A percentile compares a stretch with the other conserved stretches of the same genome.
Conservation (phyloP, 2,888 invertebrate genomes). For the Tigriopus californicus region DNA sequence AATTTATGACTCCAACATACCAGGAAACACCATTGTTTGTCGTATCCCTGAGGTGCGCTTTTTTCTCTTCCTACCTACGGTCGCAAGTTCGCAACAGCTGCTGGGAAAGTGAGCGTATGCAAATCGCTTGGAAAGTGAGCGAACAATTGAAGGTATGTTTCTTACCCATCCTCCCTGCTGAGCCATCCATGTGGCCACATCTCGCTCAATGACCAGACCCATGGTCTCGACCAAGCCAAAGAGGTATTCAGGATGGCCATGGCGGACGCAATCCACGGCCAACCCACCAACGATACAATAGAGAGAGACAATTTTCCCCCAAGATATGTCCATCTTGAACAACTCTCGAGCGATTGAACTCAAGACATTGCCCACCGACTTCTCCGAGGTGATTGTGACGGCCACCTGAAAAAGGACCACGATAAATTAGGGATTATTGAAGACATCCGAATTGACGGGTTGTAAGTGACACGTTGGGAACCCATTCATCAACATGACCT, state of each 20-base stretch:
- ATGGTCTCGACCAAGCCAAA: conserved; percentile 56
- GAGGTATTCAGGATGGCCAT: conserved; percentile 48
- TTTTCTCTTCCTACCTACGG: no score
- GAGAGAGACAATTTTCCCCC: conserved; percentile 44
- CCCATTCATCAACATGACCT: no score
- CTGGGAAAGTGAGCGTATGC: no score
- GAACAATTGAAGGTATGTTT: background rate
- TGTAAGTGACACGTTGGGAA: background rate
- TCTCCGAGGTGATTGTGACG: conserved; percentile 11
- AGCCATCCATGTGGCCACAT: conserved; percentile 55
- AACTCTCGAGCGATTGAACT: conserved; percentile 50
- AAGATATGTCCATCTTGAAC: conserved; percentile 33
- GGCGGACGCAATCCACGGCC: conserved; percentile 54
- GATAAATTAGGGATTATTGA: background rate
- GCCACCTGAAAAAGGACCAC: conserved; percentile 2
- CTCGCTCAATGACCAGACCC: conserved; percentile 47
- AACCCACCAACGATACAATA: conserved; percentile 64
- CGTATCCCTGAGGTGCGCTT: no score
- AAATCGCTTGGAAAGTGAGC: no score
- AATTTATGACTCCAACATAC: no score
- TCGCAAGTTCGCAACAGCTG: no score
- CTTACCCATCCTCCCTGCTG: conserved; percentile 70
- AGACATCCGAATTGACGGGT: background rate
- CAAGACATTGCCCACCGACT: conserved; percentile 41
- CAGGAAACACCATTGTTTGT: no score